phyloP scores from a whole-genome alignment of 2,888 invertebrate genomes.

The Biston betularia region DNA sequence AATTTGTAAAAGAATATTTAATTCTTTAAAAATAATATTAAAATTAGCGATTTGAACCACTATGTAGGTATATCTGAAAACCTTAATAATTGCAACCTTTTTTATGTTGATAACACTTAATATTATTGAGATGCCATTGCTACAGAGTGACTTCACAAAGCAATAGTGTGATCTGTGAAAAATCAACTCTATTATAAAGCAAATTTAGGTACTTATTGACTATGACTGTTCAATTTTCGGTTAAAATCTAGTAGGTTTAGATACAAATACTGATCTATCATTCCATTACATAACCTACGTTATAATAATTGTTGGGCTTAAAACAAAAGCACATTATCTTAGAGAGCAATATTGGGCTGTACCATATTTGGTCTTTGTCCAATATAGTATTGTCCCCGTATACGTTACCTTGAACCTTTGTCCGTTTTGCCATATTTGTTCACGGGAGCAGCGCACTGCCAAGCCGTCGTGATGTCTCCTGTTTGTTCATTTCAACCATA shows the following conservation, averaged over 20 bases:
- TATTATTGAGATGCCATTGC: too few species aligned
- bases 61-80: too few species aligned
- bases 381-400: constrained; percentile 3
- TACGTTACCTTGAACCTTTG: not conserved
- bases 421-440: not conserved
- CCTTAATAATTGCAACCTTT: too few species aligned
- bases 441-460: too few species aligned
- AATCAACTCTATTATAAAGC: too few species aligned
- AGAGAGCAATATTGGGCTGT: constrained; percentile 1
- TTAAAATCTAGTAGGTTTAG: not conserved
- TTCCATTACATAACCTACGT: not conserved
- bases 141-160: too few species aligned
- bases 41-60: too few species aligned
- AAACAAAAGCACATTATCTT: not conserved
- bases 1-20: too few species aligned
- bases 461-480: not conserved
- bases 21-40: too few species aligned
- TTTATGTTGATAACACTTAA: too few species aligned
- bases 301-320: not conserved
- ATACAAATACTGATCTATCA: not conserved
- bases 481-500: too few species aligned
- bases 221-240: not conserved
- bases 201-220: not conserved
- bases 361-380: constrained; percentile 11
- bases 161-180: too few species aligned